phyloP scores from a whole-genome alignment of 1,140 invertebrate species.

The Listronotus bonariensis region DNA sequence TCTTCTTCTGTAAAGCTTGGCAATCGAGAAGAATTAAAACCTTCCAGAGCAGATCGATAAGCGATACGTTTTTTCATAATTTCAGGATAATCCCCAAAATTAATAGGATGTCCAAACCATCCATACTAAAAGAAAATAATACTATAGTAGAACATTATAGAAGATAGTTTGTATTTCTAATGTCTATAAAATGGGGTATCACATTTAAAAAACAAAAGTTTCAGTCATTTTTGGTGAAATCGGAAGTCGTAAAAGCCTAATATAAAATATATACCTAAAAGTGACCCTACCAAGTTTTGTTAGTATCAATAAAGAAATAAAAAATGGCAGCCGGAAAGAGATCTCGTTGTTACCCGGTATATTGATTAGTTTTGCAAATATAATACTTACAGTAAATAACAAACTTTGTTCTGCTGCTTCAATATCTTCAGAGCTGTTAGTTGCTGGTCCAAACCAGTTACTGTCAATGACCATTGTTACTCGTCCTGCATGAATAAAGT shows the following conservation, averaged over 20 bases:
- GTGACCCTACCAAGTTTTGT: too few species aligned
- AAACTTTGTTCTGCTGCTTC: slow-evolving; percentile 13
- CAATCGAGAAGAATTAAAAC: slow-evolving; percentile 59
- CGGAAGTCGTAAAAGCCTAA: too few species aligned
- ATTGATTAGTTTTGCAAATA: too few species aligned
- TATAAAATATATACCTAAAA: too few species aligned
- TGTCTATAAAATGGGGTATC: too few species aligned
- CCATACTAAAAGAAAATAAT: slow-evolving; percentile 58
- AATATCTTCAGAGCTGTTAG: slow-evolving; percentile 1
- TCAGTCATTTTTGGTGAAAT: too few species aligned
- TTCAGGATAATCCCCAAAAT: slow-evolving; percentile 67
- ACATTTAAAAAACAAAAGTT: too few species aligned
- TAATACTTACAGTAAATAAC: slow-evolving; percentile 18
- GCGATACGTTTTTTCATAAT: slow-evolving; percentile 63
- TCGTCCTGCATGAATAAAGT: slow-evolving; percentile 1
- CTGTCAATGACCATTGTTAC: slow-evolving; percentile 22
- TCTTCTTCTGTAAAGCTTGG: slow-evolving; percentile 57
- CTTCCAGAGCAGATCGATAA: slow-evolving; percentile 63
- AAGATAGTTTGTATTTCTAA: too few species aligned
- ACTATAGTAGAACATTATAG: too few species aligned
- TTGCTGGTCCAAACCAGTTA: slow-evolving; percentile 17
- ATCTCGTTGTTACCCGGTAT: too few species aligned
- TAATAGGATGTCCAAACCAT: slow-evolving; percentile 68
- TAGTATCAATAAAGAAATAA: too few species aligned
- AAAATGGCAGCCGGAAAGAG: too few species aligned